Conservation (phyloP, 35 echinoderm and acorn worm species). For the Ophioderma brevispina region DNA sequence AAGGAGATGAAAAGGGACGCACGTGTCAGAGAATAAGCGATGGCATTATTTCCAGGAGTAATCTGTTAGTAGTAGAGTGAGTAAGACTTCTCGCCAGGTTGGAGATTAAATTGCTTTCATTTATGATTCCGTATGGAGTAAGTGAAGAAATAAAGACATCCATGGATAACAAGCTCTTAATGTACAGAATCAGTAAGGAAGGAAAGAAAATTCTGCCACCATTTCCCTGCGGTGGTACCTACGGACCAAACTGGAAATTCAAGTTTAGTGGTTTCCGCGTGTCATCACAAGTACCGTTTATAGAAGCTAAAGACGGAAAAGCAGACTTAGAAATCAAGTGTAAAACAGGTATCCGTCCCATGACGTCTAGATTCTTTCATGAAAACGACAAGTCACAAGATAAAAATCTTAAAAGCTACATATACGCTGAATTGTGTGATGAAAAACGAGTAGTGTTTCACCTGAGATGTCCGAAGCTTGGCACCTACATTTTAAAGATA, state of each 20-base stretch:
- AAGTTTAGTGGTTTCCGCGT: background rate
- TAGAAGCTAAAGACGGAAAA: background rate
- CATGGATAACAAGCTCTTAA: background rate
- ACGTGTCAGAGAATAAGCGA: background rate
- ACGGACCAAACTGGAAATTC: background rate
- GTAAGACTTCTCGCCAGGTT: background rate
- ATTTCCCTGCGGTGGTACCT: background rate
- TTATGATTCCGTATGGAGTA: background rate
- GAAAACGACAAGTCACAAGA: background rate
- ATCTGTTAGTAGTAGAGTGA: background rate
- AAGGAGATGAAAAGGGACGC: background rate
- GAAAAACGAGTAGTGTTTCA: background rate
- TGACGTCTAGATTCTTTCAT: background rate
- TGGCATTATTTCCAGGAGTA: background rate
- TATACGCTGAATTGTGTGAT: background rate
- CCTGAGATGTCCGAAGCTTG: background rate
- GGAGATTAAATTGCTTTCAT: background rate
- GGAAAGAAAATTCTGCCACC: background rate
- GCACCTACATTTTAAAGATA: background rate
- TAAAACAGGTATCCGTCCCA: background rate
- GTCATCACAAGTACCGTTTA: background rate
- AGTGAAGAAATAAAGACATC: background rate
- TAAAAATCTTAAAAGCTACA: background rate
- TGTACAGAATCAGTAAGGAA: background rate
- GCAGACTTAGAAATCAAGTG: background rate